These are phyloP conservation scores for Eurytemora carolleeae DNA, from an alignment of 1,140 invertebrate genomes.

Conservation along the genomic window DNA sequence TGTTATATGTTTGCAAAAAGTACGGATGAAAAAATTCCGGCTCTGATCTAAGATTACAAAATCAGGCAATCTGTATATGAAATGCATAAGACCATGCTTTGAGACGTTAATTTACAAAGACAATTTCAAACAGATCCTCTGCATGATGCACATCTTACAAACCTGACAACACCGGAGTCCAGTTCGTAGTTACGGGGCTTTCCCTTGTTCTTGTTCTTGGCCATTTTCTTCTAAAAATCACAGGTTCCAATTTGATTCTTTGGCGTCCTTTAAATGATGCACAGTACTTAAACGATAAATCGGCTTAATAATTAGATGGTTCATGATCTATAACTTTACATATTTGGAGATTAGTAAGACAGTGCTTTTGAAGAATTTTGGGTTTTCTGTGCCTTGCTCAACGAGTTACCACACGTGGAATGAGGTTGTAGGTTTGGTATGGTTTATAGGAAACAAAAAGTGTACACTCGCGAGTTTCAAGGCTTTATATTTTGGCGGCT, in stretches of 20 bases:
- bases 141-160: no score
- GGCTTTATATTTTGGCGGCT: constrained; percentile 33
- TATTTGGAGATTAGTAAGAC: not conserved
- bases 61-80: no score
- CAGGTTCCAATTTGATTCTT: no score
- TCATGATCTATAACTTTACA: not conserved
- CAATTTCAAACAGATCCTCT: no score
- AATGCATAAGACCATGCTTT: no score
- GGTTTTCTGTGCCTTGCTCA: not conserved
- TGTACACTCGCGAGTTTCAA: constrained; percentile 35
- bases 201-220: constrained; percentile 13
- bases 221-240: constrained; percentile 2
- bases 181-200: constrained; percentile 12
- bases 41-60: no score
- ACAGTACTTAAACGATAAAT: not conserved
- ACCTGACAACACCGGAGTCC: constrained; percentile 5
- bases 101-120: no score
- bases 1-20: no score
- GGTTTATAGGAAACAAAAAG: constrained; percentile 21
- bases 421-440: not conserved
- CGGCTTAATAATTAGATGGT: not conserved
- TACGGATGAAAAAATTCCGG: no score
- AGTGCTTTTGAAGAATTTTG: not conserved
- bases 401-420: not conserved
- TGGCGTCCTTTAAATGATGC: not conserved